Base-by-base conservation (phyloP, 2,113 vertebrate species). In the Lophochroa leadbeateri region DNA sequence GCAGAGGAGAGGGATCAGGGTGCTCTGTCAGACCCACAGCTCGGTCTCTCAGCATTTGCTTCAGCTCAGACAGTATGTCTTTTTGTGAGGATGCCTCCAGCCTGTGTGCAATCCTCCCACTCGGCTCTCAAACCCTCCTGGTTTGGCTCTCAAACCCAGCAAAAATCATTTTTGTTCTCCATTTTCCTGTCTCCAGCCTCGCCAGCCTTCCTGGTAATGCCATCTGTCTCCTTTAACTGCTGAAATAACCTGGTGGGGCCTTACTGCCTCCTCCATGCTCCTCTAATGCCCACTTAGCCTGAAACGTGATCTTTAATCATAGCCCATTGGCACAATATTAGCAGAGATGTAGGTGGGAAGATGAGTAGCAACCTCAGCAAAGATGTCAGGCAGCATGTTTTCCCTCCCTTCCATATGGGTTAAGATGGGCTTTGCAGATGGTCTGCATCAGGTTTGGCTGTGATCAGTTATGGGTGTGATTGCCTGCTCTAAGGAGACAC, bases 51-150 rank as follows among this genome's bases (percentile, higher is more conserved):
- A 53, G 41, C 13, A 31, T 61, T 85, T 70, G 2, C 35, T 67
- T 28, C 79, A 69, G 52, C 31, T 88, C 39, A 52, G 41, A 77
- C 29, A 12, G 8, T 17, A 28, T 79, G 28, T 15, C 33, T 68
- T 41, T 83, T 39, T 23, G 25, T 63, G 35, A 84, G 53, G 35
- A 31, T 90, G 37, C 46, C 39, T 90, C 52, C 28, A 88, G 43
- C 5, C 3, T 76, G 5, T 4, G 1, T 80, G 9, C 4, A 0
- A 9, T 60, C 21, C 31, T 79, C 13, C 35, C 19, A 9, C 29
- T 72, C n/a, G 37, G 17, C 11, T 60, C 19, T 58, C 35, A 86
- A 75, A 41, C 16, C 9, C n/a, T 43, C 8, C 17, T 71, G 43
- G 9, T 4, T 72, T 85, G 82, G 55, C 55, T 15, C 20, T 23